These are phyloP conservation scores for Fukomys damarensis DNA, from an alignment of 2,113 vertebrate species.

Conservation along the genomic window DNA sequence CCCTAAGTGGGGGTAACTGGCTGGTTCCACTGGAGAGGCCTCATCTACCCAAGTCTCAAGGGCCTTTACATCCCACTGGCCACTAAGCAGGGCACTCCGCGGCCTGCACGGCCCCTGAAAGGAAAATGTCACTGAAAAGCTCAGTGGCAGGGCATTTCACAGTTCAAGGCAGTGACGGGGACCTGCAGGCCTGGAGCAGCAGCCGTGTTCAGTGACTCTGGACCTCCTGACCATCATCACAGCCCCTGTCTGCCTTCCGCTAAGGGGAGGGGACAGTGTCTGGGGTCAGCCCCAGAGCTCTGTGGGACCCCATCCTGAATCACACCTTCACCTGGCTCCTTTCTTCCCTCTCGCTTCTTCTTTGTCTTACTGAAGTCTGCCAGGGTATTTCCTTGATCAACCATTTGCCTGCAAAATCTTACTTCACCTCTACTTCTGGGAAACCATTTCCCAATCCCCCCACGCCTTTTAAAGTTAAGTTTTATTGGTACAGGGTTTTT, in stretches of 20 bases:
- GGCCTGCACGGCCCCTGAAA: neutral
- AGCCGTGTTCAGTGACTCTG: neutral
- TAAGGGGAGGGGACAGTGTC: no score
- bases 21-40: neutral
- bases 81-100: neutral
- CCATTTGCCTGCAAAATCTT: neutral
- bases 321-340: neutral
- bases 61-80: neutral
- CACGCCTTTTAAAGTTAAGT: no score
- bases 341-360: neutral
- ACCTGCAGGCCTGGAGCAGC: neutral
- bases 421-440: neutral
- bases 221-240: neutral
- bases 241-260: neutral
- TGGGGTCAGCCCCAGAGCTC: neutral
- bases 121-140: neutral
- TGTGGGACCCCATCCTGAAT: neutral
- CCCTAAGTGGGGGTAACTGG: neutral
- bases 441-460: neutral
- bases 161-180: neutral
- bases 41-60: neutral
- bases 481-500: no score
- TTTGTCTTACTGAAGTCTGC: neutral
- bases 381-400: neutral
- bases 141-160: neutral